Base-by-base conservation (phyloP, 2,113 vertebrate species). In the Cephalopholis sonnerati region DNA sequence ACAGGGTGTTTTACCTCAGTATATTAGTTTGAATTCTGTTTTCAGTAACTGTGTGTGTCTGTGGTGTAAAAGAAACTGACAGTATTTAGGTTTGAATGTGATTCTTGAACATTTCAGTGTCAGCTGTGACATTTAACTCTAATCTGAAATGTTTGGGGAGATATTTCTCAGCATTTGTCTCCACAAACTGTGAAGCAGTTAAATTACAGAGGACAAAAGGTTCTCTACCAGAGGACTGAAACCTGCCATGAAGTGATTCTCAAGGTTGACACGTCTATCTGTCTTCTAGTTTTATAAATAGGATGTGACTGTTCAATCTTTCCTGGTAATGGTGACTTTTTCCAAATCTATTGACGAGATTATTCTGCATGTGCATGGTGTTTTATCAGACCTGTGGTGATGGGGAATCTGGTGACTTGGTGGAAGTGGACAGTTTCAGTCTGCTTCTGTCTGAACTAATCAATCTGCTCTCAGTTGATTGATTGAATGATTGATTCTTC, bases 341-440 rank as follows among this genome's bases (percentile, higher is more conserved):
- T 29, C 8, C 18, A 8, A 13, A 75, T 64, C 29, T 5, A 18
- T 13, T 27, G 18, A 5, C 48, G 6, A 22, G 3, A 15, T 27
- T 15, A 4, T 2, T 27, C 50, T 80, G 77, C 77, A 76, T 65
- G 77, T 77, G 77, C 72, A 75, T 71, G 66, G 15, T 53, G 54
- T 54, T 51, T 55, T 13, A 11, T 24, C n/a, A 55, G 13, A 22
- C 53, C 10, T 5, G 1, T 25, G 57, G 4, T 63, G 39, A 67
- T 22, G 9, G 57, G 44, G 36, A 22, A 7, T 39, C 20, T 22
- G 25, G 41, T 15, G 22, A 53, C 13, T 29, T 1, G 7, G 36
- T 16, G 13, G n/a, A 79, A 44, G 29, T 41, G 57, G 53, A 61
- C 29, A 9, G 8, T 36, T 61, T 32, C 13, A 18, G 24, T 59